Evolutionary conservation across 1,140 invertebrate genomes (phyloP), one percentile per base, ranked within the genome.

Genomic region (Heliconius nattereri): DNA sequence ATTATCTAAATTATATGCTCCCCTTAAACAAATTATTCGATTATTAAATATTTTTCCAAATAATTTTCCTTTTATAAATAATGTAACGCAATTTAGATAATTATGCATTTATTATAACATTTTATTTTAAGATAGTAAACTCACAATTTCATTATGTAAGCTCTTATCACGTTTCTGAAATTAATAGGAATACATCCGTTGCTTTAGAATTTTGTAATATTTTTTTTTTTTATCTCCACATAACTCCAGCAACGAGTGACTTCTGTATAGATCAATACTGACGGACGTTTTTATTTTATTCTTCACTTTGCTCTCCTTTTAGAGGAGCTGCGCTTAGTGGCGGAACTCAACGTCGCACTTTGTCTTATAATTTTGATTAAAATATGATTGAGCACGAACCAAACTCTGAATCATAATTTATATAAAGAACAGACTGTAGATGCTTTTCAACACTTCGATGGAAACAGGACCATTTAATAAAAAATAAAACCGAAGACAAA

Each of bases 11-110:
- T n/a, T 19, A 71, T 35, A 70, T 71, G 35, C 66, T 16, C 37
- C n/a, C 70, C 76, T 72, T 78, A 71, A 23, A 72, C 19, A 35
- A 72, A 54, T 52, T 32, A 35, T 72, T 49, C n/a, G 37, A 78
- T 16, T 77, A n/a, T 72, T 23, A 78, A 49, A 16, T 49, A 54
- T 7, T 40, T 29, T 54, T 35, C n/a, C 40, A 71, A 40, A 66
- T 60, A 20, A 66, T 32, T 73, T 37, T 66, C 26, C 29, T 73
- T 78, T 66, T 52, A 60, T 73, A 73, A 78, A 73, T 73, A 60
- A 73, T 66, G 23, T 71, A 73, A 37, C 29, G 32, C 52, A 45
- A 78, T 66, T 26, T 66, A 35, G 32, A 35, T 66, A 23, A 66
- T 35, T 66, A 29, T 3, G 26, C 26, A 66, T 66, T 66, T 66